Conservation (phyloP, 2,113 vertebrate genomes). For the Athene cunicularia region DNA sequence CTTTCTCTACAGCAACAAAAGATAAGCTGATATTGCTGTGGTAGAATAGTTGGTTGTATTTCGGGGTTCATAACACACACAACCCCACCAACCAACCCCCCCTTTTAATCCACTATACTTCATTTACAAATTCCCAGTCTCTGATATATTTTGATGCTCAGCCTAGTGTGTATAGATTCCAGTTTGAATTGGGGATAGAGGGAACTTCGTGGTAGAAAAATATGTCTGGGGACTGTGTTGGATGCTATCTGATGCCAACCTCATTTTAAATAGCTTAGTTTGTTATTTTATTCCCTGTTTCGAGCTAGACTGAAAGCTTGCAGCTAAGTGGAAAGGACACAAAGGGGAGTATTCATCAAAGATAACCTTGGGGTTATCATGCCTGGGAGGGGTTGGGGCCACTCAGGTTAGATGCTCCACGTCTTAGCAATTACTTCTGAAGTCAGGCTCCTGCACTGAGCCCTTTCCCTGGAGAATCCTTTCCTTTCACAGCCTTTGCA, state of each 20-base stretch:
- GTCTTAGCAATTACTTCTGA: background rate
- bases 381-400: background rate
- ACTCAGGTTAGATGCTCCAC: background rate
- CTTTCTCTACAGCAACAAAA: fast-evolving
- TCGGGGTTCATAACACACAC: background rate
- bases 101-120: background rate
- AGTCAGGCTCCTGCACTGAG: background rate
- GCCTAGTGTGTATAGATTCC: background rate
- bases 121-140: background rate
- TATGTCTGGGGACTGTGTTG: background rate
- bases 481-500: background rate
- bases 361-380: background rate
- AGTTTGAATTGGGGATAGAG: background rate
- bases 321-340: background rate
- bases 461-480: background rate
- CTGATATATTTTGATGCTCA: background rate
- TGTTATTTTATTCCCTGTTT: background rate
- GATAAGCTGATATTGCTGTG: background rate
- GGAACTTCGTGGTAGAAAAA: background rate
- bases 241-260: background rate
- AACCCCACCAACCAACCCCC: background rate
- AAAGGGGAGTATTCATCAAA: background rate
- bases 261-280: background rate
- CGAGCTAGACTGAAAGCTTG: background rate
- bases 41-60: background rate